A percentile compares a stretch with the other conserved stretches of the same genome.
phyloP scores from a whole-genome alignment of 2,888 invertebrate genomes.

The Merodon equestris region DNA sequence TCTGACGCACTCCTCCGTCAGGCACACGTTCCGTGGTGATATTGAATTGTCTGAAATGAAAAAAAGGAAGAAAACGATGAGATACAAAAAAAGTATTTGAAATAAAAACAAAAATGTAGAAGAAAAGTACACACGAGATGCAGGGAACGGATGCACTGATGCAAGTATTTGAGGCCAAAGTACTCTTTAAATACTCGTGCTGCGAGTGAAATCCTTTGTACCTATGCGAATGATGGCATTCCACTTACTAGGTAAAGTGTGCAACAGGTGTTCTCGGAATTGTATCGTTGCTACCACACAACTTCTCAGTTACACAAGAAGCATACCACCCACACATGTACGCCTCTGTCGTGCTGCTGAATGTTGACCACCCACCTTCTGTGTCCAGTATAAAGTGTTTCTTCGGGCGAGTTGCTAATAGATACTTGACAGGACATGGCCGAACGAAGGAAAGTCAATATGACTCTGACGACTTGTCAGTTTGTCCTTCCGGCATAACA shows the following conservation, averaged over 20 bases:
- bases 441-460: too few relatives aligned
- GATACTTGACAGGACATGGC: conserved; percentile 20
- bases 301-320: too few relatives aligned
- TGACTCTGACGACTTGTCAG: too few relatives aligned
- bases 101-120: conserved; percentile 28
- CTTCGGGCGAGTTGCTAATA: conserved; percentile 38
- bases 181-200: conserved; percentile 47
- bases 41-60: conserved; percentile 70
- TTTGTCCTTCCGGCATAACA: too few relatives aligned
- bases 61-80: conserved; percentile 40
- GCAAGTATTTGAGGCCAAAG: conserved; percentile 57
- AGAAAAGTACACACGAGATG: conserved; percentile 28
- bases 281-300: neutral
- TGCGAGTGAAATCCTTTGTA: conserved; percentile 24
- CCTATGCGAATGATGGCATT: neutral
- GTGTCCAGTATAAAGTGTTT: conserved; percentile 42
- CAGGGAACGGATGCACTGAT: too few relatives aligned
- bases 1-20: conserved; percentile 82
- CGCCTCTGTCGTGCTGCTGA: too few relatives aligned
- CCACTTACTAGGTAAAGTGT: neutral
- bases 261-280: conserved; percentile 46
- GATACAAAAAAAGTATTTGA: conserved; percentile 13
- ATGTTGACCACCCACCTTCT: too few relatives aligned
- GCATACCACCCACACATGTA: too few relatives aligned
- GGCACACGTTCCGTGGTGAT: conserved; percentile 78